phyloP scores from a whole-genome alignment of 1,140 invertebrate species.

The Drosophila pachea region DNA sequence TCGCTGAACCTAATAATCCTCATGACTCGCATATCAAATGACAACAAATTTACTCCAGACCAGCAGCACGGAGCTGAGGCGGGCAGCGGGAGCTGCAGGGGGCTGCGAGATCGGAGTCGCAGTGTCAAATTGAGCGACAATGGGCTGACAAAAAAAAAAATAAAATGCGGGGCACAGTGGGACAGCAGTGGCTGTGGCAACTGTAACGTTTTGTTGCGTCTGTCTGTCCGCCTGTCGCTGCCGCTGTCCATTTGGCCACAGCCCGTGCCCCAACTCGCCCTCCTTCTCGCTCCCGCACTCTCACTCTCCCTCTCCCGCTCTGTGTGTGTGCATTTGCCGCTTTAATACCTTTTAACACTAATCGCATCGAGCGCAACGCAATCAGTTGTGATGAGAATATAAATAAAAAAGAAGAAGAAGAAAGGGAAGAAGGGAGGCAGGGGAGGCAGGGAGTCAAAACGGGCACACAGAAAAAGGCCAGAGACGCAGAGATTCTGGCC shows the following conservation, averaged over 20 bases:
- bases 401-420: conserved; percentile 57
- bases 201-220: conserved; percentile 74
- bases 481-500: conserved; percentile 52
- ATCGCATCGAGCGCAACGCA: conserved; percentile 76
- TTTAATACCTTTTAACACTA: conserved; percentile 78
- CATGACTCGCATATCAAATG: conserved; percentile 78
- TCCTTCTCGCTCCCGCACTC: neutral
- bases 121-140: conserved; percentile 76
- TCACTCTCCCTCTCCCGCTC: conserved; percentile 32
- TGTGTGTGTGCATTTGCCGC: conserved; percentile 74
- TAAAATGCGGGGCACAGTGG: conserved; percentile 58
- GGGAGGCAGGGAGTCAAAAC: no score
- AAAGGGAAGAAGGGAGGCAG: conserved; percentile 5
- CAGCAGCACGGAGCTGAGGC: conserved; percentile 7
- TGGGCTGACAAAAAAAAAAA: conserved; percentile 55
- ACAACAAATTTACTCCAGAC: conserved; percentile 75
- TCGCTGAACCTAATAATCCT: conserved; percentile 74
- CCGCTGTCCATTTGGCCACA: conserved; percentile 9
- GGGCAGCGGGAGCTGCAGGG: conserved; percentile 1
- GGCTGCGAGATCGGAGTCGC: conserved; percentile 28
- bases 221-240: neutral
- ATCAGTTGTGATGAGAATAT: conserved; percentile 78
- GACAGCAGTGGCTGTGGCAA: conserved; percentile 68
- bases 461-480: conserved; percentile 15
- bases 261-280: conserved; percentile 21